Evolutionary conservation across 2,888 invertebrate genomes (phyloP), one percentile per base, ranked within the genome.

Genomic region (Drosophila meridiana): DNA sequence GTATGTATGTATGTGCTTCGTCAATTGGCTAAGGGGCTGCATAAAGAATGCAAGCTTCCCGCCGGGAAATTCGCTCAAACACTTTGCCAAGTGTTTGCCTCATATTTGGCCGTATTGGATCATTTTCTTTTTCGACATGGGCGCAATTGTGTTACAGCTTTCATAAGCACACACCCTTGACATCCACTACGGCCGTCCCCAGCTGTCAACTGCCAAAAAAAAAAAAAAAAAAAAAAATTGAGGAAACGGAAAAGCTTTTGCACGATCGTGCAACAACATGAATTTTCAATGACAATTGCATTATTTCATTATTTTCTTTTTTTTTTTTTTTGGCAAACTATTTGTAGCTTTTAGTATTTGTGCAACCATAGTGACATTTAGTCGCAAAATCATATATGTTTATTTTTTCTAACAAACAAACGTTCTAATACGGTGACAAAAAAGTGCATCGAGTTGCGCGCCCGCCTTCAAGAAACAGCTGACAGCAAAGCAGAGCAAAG

Each of bases 221-320:
- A 56, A 30, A 28, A 20, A 20, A 20, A 20, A 20, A 20, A 61
- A 57, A 38, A n/a, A n/a, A n/a, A n/a, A 45, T 34, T 73, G 42
- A 45, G 78, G 76, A 73, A 79, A 64, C 78, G 69, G 68, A 76
- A 79, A 76, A 79, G 78, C 76, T 52, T 78, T 79, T 66, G 13
- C 26, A 55, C 62, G 75, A 78, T 78, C 77, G 59, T 52, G 52
- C 52, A 34, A 52, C 52, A 52, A 66, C 36, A 43, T 71, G 57
- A 52, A 58, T 40, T 69, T 72, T 67, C 60, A 65, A 38, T 67
- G 63, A 42, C 64, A 59, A 53, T 43, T 36, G 55, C 30, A 57
- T 40, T 55, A 28, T 38, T 50, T 52, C 32, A 62, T 28, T 50
- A 20, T 36, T 52, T 47, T 53, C n/a, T 34, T 36, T 52, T 47